These are phyloP conservation scores for Tinamus major DNA, from an alignment of 2,797 vertebrate species.

Conservation along the genomic window DNA sequence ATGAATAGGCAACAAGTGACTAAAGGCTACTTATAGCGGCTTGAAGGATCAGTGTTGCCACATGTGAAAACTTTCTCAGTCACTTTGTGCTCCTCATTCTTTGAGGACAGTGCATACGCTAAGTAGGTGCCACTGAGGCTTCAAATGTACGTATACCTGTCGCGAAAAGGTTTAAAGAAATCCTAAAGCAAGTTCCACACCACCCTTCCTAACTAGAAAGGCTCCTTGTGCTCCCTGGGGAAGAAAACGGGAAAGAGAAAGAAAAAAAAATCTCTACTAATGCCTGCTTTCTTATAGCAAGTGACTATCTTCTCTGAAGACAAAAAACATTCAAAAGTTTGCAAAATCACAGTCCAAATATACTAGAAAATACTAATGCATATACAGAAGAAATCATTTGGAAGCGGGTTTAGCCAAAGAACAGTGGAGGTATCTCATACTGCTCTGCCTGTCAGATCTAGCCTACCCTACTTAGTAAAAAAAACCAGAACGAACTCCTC, in stretches of 20 bases:
- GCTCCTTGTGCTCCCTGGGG: neutral
- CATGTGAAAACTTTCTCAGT: neutral
- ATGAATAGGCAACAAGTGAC: neutral
- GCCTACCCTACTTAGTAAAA: neutral
- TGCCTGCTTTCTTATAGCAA: neutral
- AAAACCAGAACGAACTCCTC: neutral
- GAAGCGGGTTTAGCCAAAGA: neutral
- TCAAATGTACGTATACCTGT: neutral
- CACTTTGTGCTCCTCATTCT: neutral
- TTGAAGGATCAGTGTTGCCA: neutral
- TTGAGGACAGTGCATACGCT: neutral
- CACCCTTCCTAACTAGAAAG: neutral
- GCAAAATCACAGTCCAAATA: neutral
- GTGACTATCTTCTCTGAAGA: neutral
- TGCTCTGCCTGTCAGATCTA: neutral
- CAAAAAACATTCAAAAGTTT: neutral
- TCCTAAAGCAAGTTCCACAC: neutral
- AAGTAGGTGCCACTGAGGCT: neutral
- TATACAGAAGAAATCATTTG: neutral
- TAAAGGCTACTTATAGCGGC: neutral
- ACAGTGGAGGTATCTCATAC: neutral
- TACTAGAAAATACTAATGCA: neutral
- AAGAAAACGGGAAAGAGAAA: neutral
- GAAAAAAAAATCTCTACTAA: neutral
- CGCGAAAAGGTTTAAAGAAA: conserved; percentile 11